Conservation (phyloP, 2,888 invertebrate species). For the Netelia inedita region DNA sequence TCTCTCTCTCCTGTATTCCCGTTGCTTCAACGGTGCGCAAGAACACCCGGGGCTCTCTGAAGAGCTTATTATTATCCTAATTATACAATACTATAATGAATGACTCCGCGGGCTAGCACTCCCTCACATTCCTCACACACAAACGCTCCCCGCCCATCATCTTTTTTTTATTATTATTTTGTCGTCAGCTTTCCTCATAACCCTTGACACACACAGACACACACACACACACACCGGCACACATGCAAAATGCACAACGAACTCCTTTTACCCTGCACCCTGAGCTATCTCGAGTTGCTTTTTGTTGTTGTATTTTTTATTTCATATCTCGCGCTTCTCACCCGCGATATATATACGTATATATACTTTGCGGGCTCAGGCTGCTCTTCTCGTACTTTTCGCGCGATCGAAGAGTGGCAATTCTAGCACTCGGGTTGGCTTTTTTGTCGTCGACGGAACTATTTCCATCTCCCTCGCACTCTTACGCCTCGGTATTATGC, state of each 20-base stretch:
- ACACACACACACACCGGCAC: conserved; percentile 29
- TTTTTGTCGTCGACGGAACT: conserved; percentile 82
- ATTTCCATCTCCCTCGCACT: conserved; percentile 80
- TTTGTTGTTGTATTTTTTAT: conserved; percentile 65
- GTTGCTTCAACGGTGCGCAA: conserved; percentile 74
- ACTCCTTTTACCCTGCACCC: conserved; percentile 62
- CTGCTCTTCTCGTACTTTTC: conserved; percentile 80
- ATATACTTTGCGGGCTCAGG: conserved; percentile 59
- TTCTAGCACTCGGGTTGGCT: conserved; percentile 82
- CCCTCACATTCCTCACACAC: conserved; percentile 49
- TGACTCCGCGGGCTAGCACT: conserved; percentile 73
- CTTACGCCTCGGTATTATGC: conserved; percentile 78
- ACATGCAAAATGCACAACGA: conserved; percentile 25
- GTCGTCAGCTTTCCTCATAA: conserved; percentile 67
- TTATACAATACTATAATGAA: conserved; percentile 85
- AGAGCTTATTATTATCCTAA: conserved; percentile 85
- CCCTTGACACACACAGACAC: conserved; percentile 65
- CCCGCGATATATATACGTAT: conserved; percentile 64
- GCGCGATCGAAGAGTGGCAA: conserved; percentile 84
- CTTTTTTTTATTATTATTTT: conserved; percentile 56
- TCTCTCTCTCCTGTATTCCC: conserved; percentile 66
- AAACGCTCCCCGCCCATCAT: conserved; percentile 57
- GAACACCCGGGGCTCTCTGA: conserved; percentile 81
- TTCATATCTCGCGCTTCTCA: conserved; percentile 69
- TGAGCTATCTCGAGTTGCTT: conserved; percentile 68